Base-by-base conservation (phyloP, 35 echinoderm and acorn worm genomes). In the Patiria miniata region DNA sequence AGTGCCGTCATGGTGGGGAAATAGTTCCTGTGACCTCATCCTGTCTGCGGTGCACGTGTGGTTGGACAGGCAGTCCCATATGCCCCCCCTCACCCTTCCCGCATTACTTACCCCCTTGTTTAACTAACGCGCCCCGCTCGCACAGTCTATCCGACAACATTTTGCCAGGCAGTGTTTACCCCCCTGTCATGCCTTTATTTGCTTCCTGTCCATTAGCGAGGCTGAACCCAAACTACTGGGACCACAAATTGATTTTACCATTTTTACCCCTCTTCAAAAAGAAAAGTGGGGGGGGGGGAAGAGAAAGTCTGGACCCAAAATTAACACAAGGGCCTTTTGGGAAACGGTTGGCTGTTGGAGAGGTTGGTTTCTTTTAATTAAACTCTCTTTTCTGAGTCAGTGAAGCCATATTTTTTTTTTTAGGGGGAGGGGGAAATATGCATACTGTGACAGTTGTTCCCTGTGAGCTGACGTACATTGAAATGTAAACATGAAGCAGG, bases 91-190 rank as follows among this genome's bases (percentile, higher is more conserved):
- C 28, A 60, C 57, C 19, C 57, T 18, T n/a, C 1, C 14, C 26
- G 65, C 65, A 34, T 73, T 1, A 73, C 26, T 23, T 26, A 73
- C 26, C 34, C 6, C 34, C 65, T 22, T 73, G 65, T 73, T 73
- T 73, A 73, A 73, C 65, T 23, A 73, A 73, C 65, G 65, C 65
- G 19, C 34, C 4, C 2, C 65, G 21, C 65, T 15, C 65, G 34
- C 65, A 73, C 65, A 73, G 29, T 73, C 65, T 73, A 73, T 73
- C 26, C 65, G 14, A 73, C 65, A 73, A 73, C 65, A 73, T 73
- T 73, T 73, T 73, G 65, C 34, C 65, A 73, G 65, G 21, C 34
- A 32, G 26, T 73, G 34, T 73, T 73, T 73, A 34, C 65, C 26
- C 65, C 65, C 65, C 34, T 30, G 65, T 73, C 65, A 73, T 7